Base-by-base conservation (phyloP, 2,888 invertebrate species). In the Aleiodes alternator region DNA sequence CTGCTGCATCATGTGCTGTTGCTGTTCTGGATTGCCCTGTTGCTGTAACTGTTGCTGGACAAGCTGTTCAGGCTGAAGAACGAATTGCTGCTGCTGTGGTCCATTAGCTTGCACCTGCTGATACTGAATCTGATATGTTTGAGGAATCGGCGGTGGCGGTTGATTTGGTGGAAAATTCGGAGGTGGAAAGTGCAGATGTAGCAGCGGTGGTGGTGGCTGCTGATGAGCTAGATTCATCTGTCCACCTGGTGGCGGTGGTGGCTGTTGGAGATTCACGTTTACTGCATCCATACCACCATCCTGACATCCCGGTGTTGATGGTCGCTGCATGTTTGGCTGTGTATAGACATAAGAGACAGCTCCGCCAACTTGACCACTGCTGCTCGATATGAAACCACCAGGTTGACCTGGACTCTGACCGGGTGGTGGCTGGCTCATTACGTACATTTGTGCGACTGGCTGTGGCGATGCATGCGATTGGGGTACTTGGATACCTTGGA, bases 91-190 rank as follows among this genome's bases (percentile, higher is more conserved):
- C 0, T 84, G 81, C 72, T 87, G 88, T 1, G 86, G 80, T 8
- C 80, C 83, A 4, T 83, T 80, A 3, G 86, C 83, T 51, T 86
- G 88, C 43, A 85, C 85, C 76, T 87, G 88, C 38, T 87, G 88
- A 64, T 89, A 90, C 64, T 89, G 90, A 76, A 89, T 89, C 72
- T 89, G 89, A 69, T 89, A 88, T 12, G 89, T 87, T 66, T 90
- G 90, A 0, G 90, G 89, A 51, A 89, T 86, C 1, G 89, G 88
- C 1, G 89, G 89, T 0, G 90, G 90, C 14, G 89, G 89, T 74
- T 89, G 89, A 80, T 89, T 88, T 0, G 87, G 88, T 0, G 89
- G 86, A 9, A 89, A 88, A 57, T 87, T 87, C 1, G 89, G 89
- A 0, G 89, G 89, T 5, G 89, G 89, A 68, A 88, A 88, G 56